phyloP scores from a whole-genome alignment of 2,797 vertebrate genomes.

The Balearica regulorum region DNA sequence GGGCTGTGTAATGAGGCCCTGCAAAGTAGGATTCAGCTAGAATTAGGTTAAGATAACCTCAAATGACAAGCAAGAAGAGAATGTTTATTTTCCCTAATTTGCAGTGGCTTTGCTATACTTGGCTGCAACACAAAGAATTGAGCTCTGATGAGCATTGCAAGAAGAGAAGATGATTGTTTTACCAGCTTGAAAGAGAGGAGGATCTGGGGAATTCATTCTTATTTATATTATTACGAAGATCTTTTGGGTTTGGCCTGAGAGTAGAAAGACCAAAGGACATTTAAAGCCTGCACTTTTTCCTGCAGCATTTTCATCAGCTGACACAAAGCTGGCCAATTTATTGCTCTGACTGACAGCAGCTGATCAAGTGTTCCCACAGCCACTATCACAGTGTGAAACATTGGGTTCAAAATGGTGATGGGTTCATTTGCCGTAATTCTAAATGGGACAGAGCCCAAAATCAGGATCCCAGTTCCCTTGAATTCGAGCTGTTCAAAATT shows the following conservation, averaged over 20 bases:
- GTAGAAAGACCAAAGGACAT: constrained; percentile 29
- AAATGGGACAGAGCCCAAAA: constrained; percentile 58
- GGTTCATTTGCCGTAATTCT: constrained; percentile 63
- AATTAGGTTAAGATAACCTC: constrained; percentile 14
- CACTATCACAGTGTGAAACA: constrained; percentile 60
- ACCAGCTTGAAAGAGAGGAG: constrained; percentile 24
- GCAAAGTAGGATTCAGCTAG: background rate
- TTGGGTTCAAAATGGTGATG: constrained; percentile 68
- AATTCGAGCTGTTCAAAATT: constrained; percentile 56
- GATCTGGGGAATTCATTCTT: constrained; percentile 35
- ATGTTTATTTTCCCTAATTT: constrained; percentile 46
- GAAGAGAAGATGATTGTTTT: constrained; percentile 40
- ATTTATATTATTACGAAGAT: constrained; percentile 23
- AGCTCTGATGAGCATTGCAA: constrained; percentile 34
- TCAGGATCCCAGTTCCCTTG: constrained; percentile 47
- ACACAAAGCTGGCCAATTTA: constrained; percentile 58
- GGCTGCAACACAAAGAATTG: constrained; percentile 10
- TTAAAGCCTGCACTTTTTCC: constrained; percentile 38
- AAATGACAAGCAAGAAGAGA: constrained; percentile 20
- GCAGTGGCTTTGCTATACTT: constrained; percentile 45
- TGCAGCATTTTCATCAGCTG: constrained; percentile 50
- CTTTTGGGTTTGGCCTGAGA: background rate
- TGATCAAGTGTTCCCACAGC: constrained; percentile 61
- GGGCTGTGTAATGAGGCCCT: background rate
- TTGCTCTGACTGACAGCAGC: constrained; percentile 63